Base-by-base conservation (phyloP, 2,888 invertebrate genomes). In the Amphipoea lucens region DNA sequence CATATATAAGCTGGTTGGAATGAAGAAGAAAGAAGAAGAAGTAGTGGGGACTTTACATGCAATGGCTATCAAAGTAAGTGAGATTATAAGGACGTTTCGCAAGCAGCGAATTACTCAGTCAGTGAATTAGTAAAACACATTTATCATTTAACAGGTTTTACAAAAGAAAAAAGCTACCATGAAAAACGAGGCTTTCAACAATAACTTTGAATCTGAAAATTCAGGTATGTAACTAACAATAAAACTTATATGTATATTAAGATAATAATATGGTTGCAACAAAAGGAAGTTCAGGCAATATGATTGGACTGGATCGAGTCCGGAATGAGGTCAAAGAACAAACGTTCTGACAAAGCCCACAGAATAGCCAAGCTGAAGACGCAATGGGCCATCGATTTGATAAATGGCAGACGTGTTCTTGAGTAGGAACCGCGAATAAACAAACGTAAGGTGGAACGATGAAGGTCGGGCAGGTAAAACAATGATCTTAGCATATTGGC, bases 41-140 rank as follows among this genome's bases (percentile, higher is more conserved):
- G 1, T 63, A n/a, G 45, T 81, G 29, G 29, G 60, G 1, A 73
- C n/a, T 48, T 63, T 80, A 68, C 62, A 73, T 12, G 11, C 67
- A 14, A 81, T 80, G 81, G n/a, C 29, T 40, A 9, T 42, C 17
- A 40, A 36, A 45, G 79, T 79, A 60, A 78, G 81, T 67, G 2
- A 54, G n/a, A 36, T 7, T 7, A 17, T 11, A 7, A 11, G 20
- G 48, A 20, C 12, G 2, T 60, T 48, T 14, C 7, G 17, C 7
- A 51, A 51, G 6, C 20, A 51, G 4, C 2, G 2, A 29, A 20
- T 69, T 42, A 4, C 20, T 29, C 48, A n/a, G n/a, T 12, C 60
- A 11, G 14, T 29, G 29, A 29, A 12, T 48, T 20, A 29, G 20
- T 29, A 29, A 45, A 48, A 36, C 7, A 23, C 0, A 70, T 36